Percentiles rank a stretch among this genome's conserved stretches.
phyloP scores from a whole-genome alignment of 2,888 invertebrate species.

The Drosophila picticornis region DNA sequence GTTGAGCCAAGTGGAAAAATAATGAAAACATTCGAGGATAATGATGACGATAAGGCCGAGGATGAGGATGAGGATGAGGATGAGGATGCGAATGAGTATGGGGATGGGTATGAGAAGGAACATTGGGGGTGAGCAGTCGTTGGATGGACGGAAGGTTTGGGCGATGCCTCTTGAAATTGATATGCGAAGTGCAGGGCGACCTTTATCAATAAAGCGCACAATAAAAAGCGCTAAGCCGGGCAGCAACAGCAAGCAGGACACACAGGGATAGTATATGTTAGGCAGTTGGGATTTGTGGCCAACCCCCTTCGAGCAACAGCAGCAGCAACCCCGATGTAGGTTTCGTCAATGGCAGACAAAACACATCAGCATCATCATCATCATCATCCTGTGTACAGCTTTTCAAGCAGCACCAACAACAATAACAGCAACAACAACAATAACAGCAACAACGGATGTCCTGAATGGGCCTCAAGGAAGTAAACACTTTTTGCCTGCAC shows the following conservation, averaged over 20 bases:
- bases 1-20: constrained; percentile 84
- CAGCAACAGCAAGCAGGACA: constrained; percentile 10
- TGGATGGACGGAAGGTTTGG: constrained; percentile 8
- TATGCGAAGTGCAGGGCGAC: constrained; percentile 56
- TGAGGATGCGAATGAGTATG: not conserved
- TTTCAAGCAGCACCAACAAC: constrained; percentile 25
- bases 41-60: constrained; percentile 52
- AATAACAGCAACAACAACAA: constrained; percentile 29
- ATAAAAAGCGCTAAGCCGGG: constrained; percentile 56
- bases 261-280: constrained; percentile 27
- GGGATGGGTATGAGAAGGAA: not conserved
- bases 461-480: constrained; percentile 75
- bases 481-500: constrained; percentile 69
- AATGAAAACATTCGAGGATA: constrained; percentile 83
- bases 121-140: not conserved
- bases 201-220: constrained; percentile 62
- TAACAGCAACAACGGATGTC: constrained; percentile 60
- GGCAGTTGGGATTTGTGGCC: constrained; percentile 49
- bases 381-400: constrained; percentile 49
- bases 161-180: constrained; percentile 78
- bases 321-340: constrained; percentile 42
- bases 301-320: constrained; percentile 31
- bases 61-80: not conserved
- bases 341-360: constrained; percentile 27
- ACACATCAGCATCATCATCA: constrained; percentile 23